Percentiles rank a stretch among this genome's conserved stretches.
Evolutionary conservation across 2,888 invertebrate species (phyloP).

Genomic region (Phoenoteleia sp.): DNA sequence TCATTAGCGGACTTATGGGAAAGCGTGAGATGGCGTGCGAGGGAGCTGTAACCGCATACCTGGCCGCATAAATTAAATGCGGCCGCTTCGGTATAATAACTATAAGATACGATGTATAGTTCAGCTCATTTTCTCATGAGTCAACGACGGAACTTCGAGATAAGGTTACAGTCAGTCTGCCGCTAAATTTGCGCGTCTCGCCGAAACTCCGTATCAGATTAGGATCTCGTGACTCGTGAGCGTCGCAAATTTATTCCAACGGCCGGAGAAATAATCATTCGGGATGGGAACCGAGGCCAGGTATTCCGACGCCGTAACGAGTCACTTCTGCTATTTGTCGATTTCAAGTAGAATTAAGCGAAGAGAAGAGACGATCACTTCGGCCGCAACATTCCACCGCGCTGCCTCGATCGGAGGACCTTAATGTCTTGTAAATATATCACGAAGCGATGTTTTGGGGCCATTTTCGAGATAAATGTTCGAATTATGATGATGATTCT

Average conservation of each 20-base stretch:
- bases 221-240: conserved; percentile 81
- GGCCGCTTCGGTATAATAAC: conserved; percentile 64
- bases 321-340: conserved; percentile 68
- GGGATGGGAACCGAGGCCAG: conserved; percentile 76
- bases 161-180: conserved; percentile 67
- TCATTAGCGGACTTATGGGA: conserved; percentile 60
- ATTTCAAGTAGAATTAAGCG: conserved; percentile 67
- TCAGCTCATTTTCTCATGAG: conserved; percentile 71
- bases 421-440: conserved; percentile 70
- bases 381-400: conserved; percentile 54
- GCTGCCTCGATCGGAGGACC: conserved; percentile 56
- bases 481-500: conserved; percentile 32
- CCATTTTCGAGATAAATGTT: conserved; percentile 57
- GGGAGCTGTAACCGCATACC: conserved; percentile 71
- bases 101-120: conserved; percentile 67
- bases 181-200: conserved; percentile 81
- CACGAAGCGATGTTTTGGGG: conserved; percentile 50
- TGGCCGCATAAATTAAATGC: conserved; percentile 69
- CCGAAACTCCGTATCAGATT: conserved; percentile 84
- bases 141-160: conserved; percentile 73
- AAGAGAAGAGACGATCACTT: conserved; percentile 21
- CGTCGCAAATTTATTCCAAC: conserved; percentile 83
- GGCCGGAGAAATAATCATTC: conserved; percentile 83
- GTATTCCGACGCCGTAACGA: conserved; percentile 76
- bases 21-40: conserved; percentile 72